Evolutionary conservation across 2,113 vertebrate species (phyloP), one percentile per base, ranked within the genome.

Genomic region (Catagonus wagneri): DNA sequence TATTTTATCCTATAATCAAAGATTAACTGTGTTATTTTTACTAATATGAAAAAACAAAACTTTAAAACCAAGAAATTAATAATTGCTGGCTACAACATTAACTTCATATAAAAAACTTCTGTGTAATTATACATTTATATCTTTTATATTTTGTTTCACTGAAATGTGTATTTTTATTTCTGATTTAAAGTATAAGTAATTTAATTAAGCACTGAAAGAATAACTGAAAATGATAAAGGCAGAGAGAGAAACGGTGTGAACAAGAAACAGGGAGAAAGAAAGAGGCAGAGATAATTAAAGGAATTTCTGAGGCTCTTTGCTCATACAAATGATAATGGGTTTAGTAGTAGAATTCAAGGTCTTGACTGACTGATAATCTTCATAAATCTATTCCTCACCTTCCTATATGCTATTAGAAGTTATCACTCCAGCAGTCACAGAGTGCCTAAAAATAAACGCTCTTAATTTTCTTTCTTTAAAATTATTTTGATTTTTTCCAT

Each of bases 381-480:
- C 1, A 25, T 36, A 39, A 88, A 88, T 60, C 6, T 27, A 60
- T 84, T 84, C 58, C 2, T 79, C n/a, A 36, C n/a, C 54, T 75
- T 96, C 4, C 3, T 23, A 80, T 19, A 39, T 17, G 14, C 9
- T 58, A 52, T 74, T 60, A 76, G 19, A 74, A 29, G 58, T 86
- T 63, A 68, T 95, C 61, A 94, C 72, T 58, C 86, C 68, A 66
- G 61, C 56, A 96, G 90, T 80, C 56, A 78, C 7, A 80, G 63
- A 87, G 13, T 56, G n/a, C 34, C 27, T 60, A 29, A 36, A 23
- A 65, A 80, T 13, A 87, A 52, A 39, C 79, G 29, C 11, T 91
- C 78, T 88, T 75, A 94, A 91, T 91, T 78, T 39, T 23, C 72
- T 63, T 39, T 93, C 88, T 80, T 89, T 34, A 89, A 89, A 44